Evolutionary conservation across 2,888 invertebrate species (phyloP), one percentile per base, ranked within the genome.

Genomic region (Leptopilina myrica): DNA sequence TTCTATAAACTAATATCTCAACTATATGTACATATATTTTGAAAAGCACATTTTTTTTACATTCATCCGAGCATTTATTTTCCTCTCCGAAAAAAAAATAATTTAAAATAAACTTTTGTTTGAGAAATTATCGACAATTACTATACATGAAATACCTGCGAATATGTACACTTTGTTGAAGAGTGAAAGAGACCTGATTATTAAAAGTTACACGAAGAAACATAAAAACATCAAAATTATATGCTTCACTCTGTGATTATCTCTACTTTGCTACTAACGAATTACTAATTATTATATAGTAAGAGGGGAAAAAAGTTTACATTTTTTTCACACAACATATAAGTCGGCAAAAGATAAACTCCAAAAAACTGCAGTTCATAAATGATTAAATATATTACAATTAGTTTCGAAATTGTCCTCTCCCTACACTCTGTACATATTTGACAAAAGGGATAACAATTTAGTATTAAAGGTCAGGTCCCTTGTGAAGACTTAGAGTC

Each of bases 401-500:
- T 33, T 33, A 33, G 33, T 33, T 4, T 33, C 2, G 3, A 33
- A 33, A 33, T 33, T 33, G 33, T 2, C 20, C 20, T 33, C 33
- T 5, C 33, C 33, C 33, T 33, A 33, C 33, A 33, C 33, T 4
- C 56, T n/a, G 4, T 56, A 20, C 53, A 14, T 12, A 53, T 20
- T 26, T 20, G 12, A 20, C 46, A n/a, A 5, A 9, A 6, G 3
- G 33, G 33, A 26, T 69, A 26, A 53, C 43, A 43, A 33, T 33
- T 33, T 5, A 33, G 33, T 33, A 33, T 33, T 33, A 33, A 43
- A 69, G 67, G 67, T 69, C 67, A 69, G 67, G 49, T 69, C 49
- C 67, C 49, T 53, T 49, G 67, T 20, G 49, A 46, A 69, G 67
- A 69, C 67, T 69, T 43, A 20, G 53, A 82, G 81, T 84, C 82